phyloP scores from a whole-genome alignment of 2,113 vertebrate species.

The Prunella fulvescens region DNA sequence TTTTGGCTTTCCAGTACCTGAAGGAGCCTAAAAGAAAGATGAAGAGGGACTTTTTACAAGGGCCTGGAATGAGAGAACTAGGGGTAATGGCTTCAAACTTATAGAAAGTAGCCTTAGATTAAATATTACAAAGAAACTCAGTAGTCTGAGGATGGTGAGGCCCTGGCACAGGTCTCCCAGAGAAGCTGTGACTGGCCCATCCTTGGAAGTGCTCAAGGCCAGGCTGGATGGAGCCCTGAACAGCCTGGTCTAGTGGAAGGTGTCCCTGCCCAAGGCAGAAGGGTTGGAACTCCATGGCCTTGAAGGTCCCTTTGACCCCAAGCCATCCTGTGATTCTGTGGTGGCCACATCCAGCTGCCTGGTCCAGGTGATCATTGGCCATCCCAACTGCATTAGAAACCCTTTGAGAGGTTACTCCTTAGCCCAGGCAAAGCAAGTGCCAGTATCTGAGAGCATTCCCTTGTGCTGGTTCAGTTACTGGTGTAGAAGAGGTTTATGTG shows the following conservation, averaged over 20 bases:
- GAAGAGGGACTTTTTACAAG: neutral
- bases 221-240: neutral
- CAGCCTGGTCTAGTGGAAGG: neutral
- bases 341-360: neutral
- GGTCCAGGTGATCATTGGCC: neutral
- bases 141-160: fast-evolving
- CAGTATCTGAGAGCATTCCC: neutral
- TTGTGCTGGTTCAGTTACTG: neutral
- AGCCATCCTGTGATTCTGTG: neutral
- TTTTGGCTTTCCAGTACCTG: neutral
- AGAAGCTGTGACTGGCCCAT: neutral
- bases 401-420: neutral
- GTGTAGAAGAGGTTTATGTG: neutral
- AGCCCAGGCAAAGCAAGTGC: neutral
- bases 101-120: neutral
- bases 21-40: neutral
- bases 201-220: neutral
- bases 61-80: neutral
- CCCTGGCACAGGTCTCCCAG: neutral
- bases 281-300: neutral
- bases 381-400: neutral
- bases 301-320: neutral
- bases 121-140: too few relatives aligned
- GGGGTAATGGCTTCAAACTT: neutral
- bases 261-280: neutral